Percentiles rank a stretch among this genome's conserved stretches.
These are phyloP conservation scores for Eilema griseolum DNA, from an alignment of 2,888 invertebrate genomes.

Conservation along the genomic window DNA sequence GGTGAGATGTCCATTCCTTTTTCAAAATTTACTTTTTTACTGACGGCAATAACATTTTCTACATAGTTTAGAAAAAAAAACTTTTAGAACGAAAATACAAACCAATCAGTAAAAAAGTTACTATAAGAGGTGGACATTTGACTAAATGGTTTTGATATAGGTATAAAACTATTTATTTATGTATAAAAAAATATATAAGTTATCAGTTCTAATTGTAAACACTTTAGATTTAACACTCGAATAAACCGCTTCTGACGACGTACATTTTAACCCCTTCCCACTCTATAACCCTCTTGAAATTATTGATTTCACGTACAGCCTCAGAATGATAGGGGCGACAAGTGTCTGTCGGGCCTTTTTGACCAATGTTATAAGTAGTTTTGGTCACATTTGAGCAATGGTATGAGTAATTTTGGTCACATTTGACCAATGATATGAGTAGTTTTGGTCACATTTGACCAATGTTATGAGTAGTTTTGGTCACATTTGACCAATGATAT, in stretches of 20 bases:
- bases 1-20: neutral
- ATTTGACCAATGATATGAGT: neutral
- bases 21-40: conserved; percentile 7
- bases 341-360: neutral
- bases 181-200: conserved; percentile 46
- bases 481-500: neutral
- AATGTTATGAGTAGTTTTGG: neutral
- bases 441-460: neutral
- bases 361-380: neutral
- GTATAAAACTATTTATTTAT: conserved; percentile 65
- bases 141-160: conserved; percentile 5
- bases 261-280: conserved; percentile 30
- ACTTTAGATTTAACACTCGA: conserved; percentile 44
- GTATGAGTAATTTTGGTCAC: too few relatives aligned
- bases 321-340: neutral
- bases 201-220: conserved; percentile 55
- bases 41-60: neutral
- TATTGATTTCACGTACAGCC: conserved; percentile 26
- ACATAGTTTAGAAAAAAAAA: conserved; percentile 1
- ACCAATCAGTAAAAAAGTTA: conserved; percentile 57
- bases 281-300: conserved; percentile 29
- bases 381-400: neutral
- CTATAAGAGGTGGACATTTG: neutral
- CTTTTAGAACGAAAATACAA: neutral
- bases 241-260: conserved; percentile 50